Base-by-base conservation (phyloP, 1,140 invertebrate species). In the Drosophila willistoni region DNA sequence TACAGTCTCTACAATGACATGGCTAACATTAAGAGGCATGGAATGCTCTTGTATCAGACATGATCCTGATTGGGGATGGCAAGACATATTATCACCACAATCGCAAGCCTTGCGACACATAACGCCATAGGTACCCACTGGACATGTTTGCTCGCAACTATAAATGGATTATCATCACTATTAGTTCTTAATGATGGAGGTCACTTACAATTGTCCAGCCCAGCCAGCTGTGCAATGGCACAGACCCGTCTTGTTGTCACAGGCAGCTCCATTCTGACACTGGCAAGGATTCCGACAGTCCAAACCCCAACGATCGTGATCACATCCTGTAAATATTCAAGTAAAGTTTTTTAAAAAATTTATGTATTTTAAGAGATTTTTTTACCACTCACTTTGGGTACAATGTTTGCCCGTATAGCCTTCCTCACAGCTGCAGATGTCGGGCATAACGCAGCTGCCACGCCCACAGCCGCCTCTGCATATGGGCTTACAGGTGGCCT, bases 221-320 rank as follows among this genome's bases (percentile, higher is more conserved):
- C 91, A 92, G 1, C 91, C 91, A 5, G 83, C 78, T 17, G 90
- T 75, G 70, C 91, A 92, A 13, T 90, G 91, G 10, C 91, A 92
- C 0, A 78, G 69, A 6, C 91, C 91, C 0, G 89, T 77, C 57
- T 91, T 91, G 39, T 92, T 92, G 60, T 92, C 91, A 33, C 89
- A 92, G 6, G 80, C 91, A 4, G 84, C 84, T 42, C 78, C 86
- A 56, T 92, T 91, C 42, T 77, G 78, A 62, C 90, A 92, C 22
- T 81, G 63, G 36, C 91, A 91, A 0, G 55, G 17, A 74, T 92
- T 89, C 25, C 79, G 81, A 72, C 83, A 92, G 63, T 91, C 84
- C 69, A 92, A 17, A 7, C 92, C 92, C 84, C 89, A 92, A 54
- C 87, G 87, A 77, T 92, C 91, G 34, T 92, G 90, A 71, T 89